Percentiles rank a stretch among this genome's conserved stretches.
These are phyloP conservation scores for Ciconia stormi DNA, from an alignment of 2,113 vertebrate species.

Conservation along the genomic window DNA sequence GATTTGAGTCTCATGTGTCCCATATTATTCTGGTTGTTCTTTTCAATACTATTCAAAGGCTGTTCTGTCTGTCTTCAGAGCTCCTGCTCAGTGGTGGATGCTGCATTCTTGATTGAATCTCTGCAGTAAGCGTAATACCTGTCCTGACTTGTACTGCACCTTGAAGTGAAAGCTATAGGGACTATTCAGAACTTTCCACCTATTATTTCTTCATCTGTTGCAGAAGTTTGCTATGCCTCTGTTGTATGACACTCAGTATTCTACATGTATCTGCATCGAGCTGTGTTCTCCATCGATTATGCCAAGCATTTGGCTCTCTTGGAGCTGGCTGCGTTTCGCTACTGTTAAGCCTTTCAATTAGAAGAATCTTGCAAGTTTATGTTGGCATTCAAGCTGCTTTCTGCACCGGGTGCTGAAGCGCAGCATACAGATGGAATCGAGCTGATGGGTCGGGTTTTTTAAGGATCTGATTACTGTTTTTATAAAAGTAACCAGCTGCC, in stretches of 20 bases:
- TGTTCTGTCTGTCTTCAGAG: neutral
- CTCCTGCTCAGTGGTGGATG: neutral
- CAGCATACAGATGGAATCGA: neutral
- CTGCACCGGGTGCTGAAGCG: neutral
- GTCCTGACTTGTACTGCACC: neutral
- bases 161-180: constrained; percentile 6
- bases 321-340: neutral
- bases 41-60: neutral
- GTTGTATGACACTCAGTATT: neutral
- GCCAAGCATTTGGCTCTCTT: neutral
- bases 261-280: neutral
- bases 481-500: neutral
- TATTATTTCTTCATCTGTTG: neutral
- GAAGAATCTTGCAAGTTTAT: constrained; percentile 28
- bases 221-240: neutral
- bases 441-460: neutral
- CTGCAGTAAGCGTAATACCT: neutral
- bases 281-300: neutral
- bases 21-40: neutral
- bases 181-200: neutral
- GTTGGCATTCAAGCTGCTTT: constrained; percentile 22
- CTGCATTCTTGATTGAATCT: neutral
- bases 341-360: constrained; percentile 33
- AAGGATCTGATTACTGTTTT: neutral
- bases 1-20: neutral